Base-by-base conservation (phyloP, 2,113 vertebrate genomes). In the Lampris incognitus region DNA sequence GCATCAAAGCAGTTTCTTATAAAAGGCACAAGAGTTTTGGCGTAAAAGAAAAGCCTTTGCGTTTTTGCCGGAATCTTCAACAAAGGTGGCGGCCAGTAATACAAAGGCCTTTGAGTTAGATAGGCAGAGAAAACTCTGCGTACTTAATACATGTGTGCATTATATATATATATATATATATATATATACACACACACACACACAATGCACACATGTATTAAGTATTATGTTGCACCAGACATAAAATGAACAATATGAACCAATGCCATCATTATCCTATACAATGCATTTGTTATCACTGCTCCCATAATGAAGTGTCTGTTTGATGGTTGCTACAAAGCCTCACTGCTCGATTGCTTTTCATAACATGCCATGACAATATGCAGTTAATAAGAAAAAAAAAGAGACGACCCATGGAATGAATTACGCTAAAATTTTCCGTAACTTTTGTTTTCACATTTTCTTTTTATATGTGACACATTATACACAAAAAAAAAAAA, bases 211-310 rank as follows among this genome's bases (percentile, higher is more conserved):
- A 61, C 62, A 87, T 71, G 86, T 76, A 89, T 87, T 85, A 77
- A 78, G 80, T 81, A 88, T 66, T 6, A 68, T 77, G 83, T 91
- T 90, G 91, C 90, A 86, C 75, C 79, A 80, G 81, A 91, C 57
- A 80, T 91, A 90, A 87, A 92, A 90, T 89, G 89, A 93, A 91
- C 91, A 90, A 89, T 88, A 91, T 88, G 84, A 93, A 91, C 87
- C 80, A 78, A 54, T 82, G 89, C 83, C 88, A 90, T 91, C 91
- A 90, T 93, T 91, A 91, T 92, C 80, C 89, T 77, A 90, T 85
- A 89, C 89, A 87, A 84, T 87, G 87, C 87, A 90, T 92, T 91
- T 89, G 88, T 93, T 93, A 91, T 91, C 87, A 70, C 86, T 67
- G 85, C 86, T 73, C 81, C 83, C 81, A 89, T 93, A 90, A 93